A percentile compares a stretch with the other conserved stretches of the same genome.
Conservation (phyloP, 2,113 vertebrate genomes). For the Bambusicola thoracicus region DNA sequence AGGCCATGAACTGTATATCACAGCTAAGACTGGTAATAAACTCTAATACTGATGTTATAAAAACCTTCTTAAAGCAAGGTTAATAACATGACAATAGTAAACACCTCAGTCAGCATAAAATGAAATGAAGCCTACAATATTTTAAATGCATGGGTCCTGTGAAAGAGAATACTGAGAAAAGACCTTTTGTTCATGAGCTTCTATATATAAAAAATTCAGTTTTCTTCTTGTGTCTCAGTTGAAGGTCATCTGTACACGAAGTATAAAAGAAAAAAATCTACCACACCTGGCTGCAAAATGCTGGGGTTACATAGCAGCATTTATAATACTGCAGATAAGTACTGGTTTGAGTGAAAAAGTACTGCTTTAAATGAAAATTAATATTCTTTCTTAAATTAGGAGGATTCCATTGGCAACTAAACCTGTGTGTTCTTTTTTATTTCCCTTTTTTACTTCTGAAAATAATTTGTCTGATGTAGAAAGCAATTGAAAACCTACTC, state of each 20-base stretch:
- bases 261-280: neutral
- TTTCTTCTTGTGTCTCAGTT: conserved; percentile 44
- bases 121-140: conserved; percentile 44
- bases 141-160: conserved; percentile 56
- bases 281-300: neutral
- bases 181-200: conserved; percentile 42
- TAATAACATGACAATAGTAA: conserved; percentile 68
- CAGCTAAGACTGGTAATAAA: conserved; percentile 50
- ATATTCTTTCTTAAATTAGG: neutral
- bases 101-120: conserved; percentile 68
- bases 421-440: neutral
- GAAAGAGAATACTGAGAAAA: conserved; percentile 33
- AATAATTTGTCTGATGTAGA: neutral
- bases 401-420: neutral
- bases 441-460: neutral
- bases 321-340: neutral
- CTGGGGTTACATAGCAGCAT: neutral
- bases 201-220: conserved; percentile 44
- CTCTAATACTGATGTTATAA: conserved; percentile 58
- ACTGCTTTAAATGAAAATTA: neutral
- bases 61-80: conserved; percentile 56
- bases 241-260: conserved; percentile 49
- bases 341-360: neutral
- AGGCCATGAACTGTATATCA: conserved; percentile 63
- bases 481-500: neutral